Conservation (phyloP, 2,113 vertebrate species). For the Vulpes ferrilata region DNA sequence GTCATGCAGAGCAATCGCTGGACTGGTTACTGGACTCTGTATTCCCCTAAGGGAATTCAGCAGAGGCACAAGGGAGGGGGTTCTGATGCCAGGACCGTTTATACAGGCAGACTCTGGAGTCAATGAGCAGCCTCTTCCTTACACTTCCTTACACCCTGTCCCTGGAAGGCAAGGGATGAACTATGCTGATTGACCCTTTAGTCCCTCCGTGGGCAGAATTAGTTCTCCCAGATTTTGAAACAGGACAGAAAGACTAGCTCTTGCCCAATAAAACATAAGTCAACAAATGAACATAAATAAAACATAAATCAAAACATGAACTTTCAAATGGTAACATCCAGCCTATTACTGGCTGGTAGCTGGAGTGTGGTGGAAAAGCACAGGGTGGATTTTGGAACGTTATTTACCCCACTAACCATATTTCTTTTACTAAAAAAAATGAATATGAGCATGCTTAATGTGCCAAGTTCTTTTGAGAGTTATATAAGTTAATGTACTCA, state of each 20-base stretch:
- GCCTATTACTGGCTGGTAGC: neutral
- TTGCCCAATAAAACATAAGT: neutral
- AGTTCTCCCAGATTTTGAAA: neutral
- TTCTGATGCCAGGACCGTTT: fast-evolving
- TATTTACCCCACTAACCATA: neutral
- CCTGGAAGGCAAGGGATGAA: neutral
- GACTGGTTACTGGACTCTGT: neutral
- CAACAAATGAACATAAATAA: neutral
- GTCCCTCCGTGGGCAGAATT: neutral
- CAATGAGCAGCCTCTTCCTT: neutral
- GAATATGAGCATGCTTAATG: neutral
- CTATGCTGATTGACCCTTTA: neutral
- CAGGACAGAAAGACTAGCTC: neutral
- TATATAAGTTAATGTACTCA: too few species aligned
- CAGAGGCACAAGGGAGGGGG: neutral
- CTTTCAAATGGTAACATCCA: neutral
- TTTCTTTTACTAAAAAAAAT: neutral
- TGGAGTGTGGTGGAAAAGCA: fast-evolving
- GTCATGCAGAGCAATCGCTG: neutral
- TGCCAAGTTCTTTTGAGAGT: neutral
- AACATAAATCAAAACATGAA: neutral
- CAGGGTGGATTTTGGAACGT: neutral
- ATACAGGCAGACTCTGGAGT: neutral
- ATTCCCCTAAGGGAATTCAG: neutral
- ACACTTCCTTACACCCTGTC: too few species aligned